Evolutionary conservation across 2,888 invertebrate species (phyloP).

Genomic region (Mellilla xanthometata): DNA sequence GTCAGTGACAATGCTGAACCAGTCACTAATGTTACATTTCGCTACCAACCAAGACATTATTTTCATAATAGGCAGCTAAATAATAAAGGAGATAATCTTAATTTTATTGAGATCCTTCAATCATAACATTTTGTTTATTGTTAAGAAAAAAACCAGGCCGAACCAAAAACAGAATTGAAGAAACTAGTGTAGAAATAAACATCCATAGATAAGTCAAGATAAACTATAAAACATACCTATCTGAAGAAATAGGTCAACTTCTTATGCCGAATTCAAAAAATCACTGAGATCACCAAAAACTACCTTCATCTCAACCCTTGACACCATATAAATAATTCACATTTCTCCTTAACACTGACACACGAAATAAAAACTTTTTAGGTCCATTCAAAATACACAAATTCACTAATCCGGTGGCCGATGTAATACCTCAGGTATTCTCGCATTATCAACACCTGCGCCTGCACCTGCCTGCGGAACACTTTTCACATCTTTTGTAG

Average conservation of each 20-base stretch:
- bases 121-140: neutral
- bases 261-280: conserved; percentile 3
- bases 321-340: conserved; percentile 19
- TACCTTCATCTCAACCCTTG: conserved; percentile 16
- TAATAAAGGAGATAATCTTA: too few relatives aligned
- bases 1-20: too few relatives aligned
- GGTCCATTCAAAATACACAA: conserved; percentile 7
- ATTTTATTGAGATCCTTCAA: conserved; percentile 12
- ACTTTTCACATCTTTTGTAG: conserved; percentile 32
- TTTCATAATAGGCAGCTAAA: neutral
- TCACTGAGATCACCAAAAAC: conserved; percentile 14
- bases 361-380: conserved; percentile 12
- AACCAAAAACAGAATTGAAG: too few relatives aligned
- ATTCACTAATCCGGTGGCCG: conserved; percentile 62
- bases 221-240: too few relatives aligned
- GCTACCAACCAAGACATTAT: neutral
- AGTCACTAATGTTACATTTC: too few relatives aligned
- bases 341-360: conserved; percentile 7
- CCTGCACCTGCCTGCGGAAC: conserved; percentile 34
- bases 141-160: too few relatives aligned
- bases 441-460: conserved; percentile 36
- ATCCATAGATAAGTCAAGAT: too few relatives aligned
- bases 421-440: conserved; percentile 48
- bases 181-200: too few relatives aligned
- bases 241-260: too few relatives aligned